Evolutionary conservation across 2,888 invertebrate genomes (phyloP), one percentile per base, ranked within the genome.

Genomic region (Stenchaetothrips biformis): DNA sequence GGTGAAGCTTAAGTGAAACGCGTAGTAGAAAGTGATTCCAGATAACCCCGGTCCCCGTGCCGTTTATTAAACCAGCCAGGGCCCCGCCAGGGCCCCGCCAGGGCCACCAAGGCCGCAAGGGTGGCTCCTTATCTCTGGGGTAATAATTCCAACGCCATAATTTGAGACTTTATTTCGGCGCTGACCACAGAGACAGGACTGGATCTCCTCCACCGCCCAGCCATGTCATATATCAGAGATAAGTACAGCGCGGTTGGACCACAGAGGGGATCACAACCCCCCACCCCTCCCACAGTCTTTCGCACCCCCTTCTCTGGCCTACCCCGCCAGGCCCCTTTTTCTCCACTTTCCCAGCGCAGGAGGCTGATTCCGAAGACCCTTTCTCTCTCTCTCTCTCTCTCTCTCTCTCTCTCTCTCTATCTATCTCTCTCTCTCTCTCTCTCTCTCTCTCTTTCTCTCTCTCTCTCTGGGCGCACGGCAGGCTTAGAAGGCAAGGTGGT

Each of bases 191-290:
- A n/a, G 7, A n/a, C n/a, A n/a, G n/a, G n/a, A n/a, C n/a, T n/a
- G n/a, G n/a, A n/a, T n/a, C n/a, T n/a, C n/a, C n/a, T n/a, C 4
- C 4, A n/a, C 6, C 67, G 21, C 53, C 18, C 1, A 18, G 53
- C 53, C 67, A 67, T 67, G 67, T 67, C 67, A 67, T 67, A 67
- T 67, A 62, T 62, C 62, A 62, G 67, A 67, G 67, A 67, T 67
- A 67, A 67, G 67, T 67, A 21, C 67, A n/a, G n/a, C n/a, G n/a
- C n/a, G n/a, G n/a, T n/a, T n/a, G 67, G 67, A 67, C 67, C 67
- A 67, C 11, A 18, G 53, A 53, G 53, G n/a, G n/a, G 67, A 67
- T 67, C 67, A 21, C 7, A 67, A 21, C 67, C 67, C 9, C 67
- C 7, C 3, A 53, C 13, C 13, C 11, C 13, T 53, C 18, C 8